Percentiles rank a stretch among this genome's conserved stretches.
These are phyloP conservation scores for Montipora efflorescens DNA, from an alignment of 64 coral and sea anemone genomes.

Conservation along the genomic window DNA sequence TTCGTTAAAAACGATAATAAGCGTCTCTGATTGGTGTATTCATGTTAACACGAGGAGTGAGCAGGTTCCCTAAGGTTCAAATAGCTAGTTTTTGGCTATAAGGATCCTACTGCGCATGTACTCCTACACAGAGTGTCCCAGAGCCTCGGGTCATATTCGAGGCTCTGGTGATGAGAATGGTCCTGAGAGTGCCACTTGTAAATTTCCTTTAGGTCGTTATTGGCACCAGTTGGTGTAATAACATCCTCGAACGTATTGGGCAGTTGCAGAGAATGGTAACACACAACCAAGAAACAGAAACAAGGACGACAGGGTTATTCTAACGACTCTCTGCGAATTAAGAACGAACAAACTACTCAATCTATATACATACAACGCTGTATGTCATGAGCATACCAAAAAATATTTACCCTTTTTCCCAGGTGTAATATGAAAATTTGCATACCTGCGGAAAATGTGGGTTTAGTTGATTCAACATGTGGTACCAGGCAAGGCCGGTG, in stretches of 20 bases:
- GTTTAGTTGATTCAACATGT: neutral
- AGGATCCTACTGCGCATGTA: too few relatives aligned
- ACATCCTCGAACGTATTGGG: slow-evolving; percentile 69
- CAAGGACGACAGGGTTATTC: neutral
- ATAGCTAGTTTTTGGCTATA: too few relatives aligned
- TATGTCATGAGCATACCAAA: neutral
- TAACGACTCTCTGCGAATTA: neutral
- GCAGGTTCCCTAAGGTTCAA: too few relatives aligned
- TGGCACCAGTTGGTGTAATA: slow-evolving; percentile 80
- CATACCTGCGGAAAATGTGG: neutral
- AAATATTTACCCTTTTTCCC: neutral
- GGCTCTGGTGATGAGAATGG: too few relatives aligned
- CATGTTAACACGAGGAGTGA: too few relatives aligned
- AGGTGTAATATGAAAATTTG: neutral
- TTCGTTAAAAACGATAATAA: too few relatives aligned
- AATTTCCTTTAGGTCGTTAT: slow-evolving; percentile 44
- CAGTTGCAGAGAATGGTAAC: neutral
- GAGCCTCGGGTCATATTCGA: too few relatives aligned
- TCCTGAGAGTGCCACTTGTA: slow-evolving; percentile 15
- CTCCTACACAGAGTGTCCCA: too few relatives aligned
- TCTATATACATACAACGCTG: neutral
- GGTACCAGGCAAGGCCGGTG: slow-evolving; percentile 20
- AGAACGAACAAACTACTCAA: neutral
- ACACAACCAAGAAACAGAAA: slow-evolving; percentile 24
- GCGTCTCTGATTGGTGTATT: too few relatives aligned